Conservation (phyloP, 2,113 vertebrate genomes). For the Amblyornis subalaris region DNA sequence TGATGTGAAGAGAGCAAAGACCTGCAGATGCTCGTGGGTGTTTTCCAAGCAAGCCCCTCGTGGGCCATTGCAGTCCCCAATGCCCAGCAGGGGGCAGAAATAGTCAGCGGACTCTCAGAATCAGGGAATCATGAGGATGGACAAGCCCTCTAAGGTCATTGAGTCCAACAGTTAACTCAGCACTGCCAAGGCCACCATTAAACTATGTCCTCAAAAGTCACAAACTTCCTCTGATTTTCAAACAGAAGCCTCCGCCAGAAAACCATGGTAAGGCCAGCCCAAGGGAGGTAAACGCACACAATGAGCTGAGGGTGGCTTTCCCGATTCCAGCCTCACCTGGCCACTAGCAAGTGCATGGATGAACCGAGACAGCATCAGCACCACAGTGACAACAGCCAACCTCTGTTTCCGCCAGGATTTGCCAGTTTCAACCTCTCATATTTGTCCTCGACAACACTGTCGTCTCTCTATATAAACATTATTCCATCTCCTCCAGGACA, state of each 20-base stretch:
- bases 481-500: background rate
- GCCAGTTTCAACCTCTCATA: background rate
- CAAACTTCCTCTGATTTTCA: too few species aligned
- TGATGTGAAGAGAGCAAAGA: background rate
- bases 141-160: background rate
- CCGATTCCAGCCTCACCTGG: background rate
- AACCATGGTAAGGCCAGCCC: background rate
- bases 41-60: background rate
- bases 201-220: background rate
- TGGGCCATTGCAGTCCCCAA: rapidly evolving
- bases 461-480: background rate
- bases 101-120: background rate
- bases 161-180: background rate
- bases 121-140: background rate
- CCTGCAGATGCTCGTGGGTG: too few species aligned
- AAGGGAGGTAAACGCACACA: too few species aligned
- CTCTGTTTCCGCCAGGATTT: background rate
- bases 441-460: background rate
- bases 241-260: background rate
- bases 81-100: background rate
- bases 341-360: rapidly evolving
- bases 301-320: background rate
- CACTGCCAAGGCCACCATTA: background rate
- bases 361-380: background rate
- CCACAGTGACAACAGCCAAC: background rate